A percentile compares a stretch with the other conserved stretches of the same genome.
phyloP scores from a whole-genome alignment of 2,797 vertebrate genomes.

The Myripristis jacobus region DNA sequence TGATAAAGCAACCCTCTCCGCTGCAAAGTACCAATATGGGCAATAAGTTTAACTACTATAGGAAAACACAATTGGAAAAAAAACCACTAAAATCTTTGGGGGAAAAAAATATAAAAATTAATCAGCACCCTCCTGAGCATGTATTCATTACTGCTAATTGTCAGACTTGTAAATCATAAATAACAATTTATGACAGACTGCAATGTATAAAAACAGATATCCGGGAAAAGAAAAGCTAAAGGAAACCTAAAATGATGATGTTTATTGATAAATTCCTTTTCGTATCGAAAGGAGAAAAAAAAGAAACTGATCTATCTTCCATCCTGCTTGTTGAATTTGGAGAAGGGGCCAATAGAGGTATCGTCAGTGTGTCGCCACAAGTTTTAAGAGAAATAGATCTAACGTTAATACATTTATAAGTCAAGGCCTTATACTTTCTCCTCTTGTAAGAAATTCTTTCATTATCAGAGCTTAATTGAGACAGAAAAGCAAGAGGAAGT shows the following conservation, averaged over 20 bases:
- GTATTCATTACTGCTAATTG: too few relatives aligned
- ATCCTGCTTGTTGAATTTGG: conserved; percentile 2
- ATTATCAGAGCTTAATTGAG: too few relatives aligned
- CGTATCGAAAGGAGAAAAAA: too few relatives aligned
- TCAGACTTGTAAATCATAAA: too few relatives aligned
- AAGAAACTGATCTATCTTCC: background rate
- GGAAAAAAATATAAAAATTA: conserved; percentile 32
- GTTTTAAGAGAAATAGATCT: conserved; percentile 8
- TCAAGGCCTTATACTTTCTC: conserved; percentile 24
- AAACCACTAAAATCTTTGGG: background rate
- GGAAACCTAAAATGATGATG: too few relatives aligned
- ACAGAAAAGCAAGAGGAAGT: too few relatives aligned
- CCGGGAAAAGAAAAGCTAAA: too few relatives aligned
- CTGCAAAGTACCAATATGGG: conserved; percentile 35
- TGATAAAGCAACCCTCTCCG: conserved; percentile 53
- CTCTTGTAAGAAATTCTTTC: conserved; percentile 40
- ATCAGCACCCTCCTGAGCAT: conserved; percentile 4
- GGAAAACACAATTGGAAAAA: conserved; percentile 5
- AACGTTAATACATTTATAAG: conserved; percentile 26
- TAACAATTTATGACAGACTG: background rate
- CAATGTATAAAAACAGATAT: background rate
- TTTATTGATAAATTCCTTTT: too few relatives aligned
- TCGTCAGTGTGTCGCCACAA: background rate
- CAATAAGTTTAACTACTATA: conserved; percentile 28
- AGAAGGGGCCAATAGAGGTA: background rate